These are phyloP conservation scores for Lampropteryx suffumata DNA, from an alignment of 2,888 invertebrate genomes.

Conservation along the genomic window DNA sequence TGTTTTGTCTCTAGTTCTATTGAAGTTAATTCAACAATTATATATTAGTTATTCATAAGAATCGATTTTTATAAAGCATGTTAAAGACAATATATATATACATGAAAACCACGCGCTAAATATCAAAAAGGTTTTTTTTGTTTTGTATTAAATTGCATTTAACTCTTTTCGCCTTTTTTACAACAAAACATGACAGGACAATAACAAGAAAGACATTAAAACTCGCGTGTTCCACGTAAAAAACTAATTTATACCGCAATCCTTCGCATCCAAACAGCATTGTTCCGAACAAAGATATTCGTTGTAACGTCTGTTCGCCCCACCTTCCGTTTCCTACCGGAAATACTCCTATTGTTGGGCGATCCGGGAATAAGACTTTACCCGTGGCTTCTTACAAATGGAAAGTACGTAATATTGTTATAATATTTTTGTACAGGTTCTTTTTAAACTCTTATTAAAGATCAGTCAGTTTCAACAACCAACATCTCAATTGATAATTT, in stretches of 20 bases:
- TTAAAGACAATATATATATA: too few species aligned
- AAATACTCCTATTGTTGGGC: constrained; percentile 47
- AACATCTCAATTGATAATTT: too few species aligned
- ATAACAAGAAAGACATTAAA: constrained; percentile 7
- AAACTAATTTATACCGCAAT: constrained; percentile 27
- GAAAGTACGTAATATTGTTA: constrained; percentile 1
- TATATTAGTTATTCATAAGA: too few species aligned
- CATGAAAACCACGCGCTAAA: too few species aligned
- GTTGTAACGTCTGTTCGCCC: constrained; percentile 40
- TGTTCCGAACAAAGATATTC: constrained; percentile 45
- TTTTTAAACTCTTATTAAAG: background rate
- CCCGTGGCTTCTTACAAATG: constrained; percentile 10
- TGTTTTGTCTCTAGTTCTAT: too few species aligned
- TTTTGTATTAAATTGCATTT: too few species aligned
- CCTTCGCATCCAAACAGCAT: constrained; percentile 30
- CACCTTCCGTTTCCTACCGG: constrained; percentile 48
- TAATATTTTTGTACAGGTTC: constrained; percentile 1
- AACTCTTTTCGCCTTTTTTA: too few species aligned
- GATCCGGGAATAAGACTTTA: constrained; percentile 40
- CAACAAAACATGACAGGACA: background rate
- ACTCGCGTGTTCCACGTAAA: constrained; percentile 12
- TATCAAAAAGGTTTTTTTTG: too few species aligned
- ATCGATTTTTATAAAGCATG: too few species aligned
- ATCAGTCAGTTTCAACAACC: too few species aligned
- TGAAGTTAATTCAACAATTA: too few species aligned